A percentile compares a stretch with the other conserved stretches of the same genome.
Conservation (phyloP, 2,888 invertebrate species). For the Dorcus parallelipipedus region DNA sequence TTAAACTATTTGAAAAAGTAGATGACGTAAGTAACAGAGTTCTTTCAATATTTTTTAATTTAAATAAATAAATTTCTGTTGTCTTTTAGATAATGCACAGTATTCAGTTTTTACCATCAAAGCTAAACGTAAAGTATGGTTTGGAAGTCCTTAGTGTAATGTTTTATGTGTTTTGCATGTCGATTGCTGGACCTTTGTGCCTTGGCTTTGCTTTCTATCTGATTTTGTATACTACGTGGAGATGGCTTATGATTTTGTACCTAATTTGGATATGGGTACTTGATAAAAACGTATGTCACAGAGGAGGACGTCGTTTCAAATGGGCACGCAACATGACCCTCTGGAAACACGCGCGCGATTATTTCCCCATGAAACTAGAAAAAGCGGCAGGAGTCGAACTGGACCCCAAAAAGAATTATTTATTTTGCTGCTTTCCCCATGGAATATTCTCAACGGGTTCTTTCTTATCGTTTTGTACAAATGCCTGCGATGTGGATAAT, state of each 20-base stretch:
- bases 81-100: too few species aligned
- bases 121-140: too few species aligned
- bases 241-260: constrained; percentile 57
- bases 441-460: constrained; percentile 77
- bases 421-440: constrained; percentile 88
- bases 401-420: constrained; percentile 75
- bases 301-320: constrained; percentile 51
- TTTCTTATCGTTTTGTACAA: constrained; percentile 74
- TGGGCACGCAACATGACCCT: constrained; percentile 60
- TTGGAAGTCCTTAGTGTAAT: too few species aligned
- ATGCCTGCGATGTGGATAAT: constrained; percentile 52
- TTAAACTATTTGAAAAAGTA: too few species aligned
- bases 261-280: constrained; percentile 57
- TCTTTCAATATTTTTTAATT: too few species aligned
- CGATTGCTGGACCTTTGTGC: constrained; percentile 47
- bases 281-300: constrained; percentile 60
- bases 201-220: constrained; percentile 56
- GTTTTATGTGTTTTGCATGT: too few species aligned
- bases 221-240: constrained; percentile 56
- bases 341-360: constrained; percentile 74
- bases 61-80: too few species aligned
- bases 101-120: too few species aligned
- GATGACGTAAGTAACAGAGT: too few species aligned
- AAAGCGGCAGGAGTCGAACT: constrained; percentile 82
- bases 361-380: constrained; percentile 81